These are phyloP conservation scores for Eristalinus sepulchralis DNA, from an alignment of 2,888 invertebrate genomes.

Conservation along the genomic window DNA sequence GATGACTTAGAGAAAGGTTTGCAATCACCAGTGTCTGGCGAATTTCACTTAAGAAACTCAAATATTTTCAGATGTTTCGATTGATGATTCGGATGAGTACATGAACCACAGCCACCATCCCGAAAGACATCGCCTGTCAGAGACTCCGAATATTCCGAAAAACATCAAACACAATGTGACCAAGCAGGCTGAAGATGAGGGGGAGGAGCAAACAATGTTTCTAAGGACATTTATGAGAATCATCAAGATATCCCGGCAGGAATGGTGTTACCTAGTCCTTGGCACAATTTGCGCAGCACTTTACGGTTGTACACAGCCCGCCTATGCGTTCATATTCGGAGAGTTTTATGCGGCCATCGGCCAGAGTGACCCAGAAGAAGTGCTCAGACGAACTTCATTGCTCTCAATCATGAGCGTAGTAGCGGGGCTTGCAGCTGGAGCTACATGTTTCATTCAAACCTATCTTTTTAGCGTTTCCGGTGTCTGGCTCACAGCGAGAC, in stretches of 20 bases:
- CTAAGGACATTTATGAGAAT: slow-evolving; percentile 81
- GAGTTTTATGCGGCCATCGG: slow-evolving; percentile 84
- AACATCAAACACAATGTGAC: not conserved
- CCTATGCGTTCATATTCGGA: slow-evolving; percentile 89
- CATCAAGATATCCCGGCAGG: slow-evolving; percentile 83
- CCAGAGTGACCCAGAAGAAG: slow-evolving; percentile 81
- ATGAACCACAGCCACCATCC: slow-evolving; percentile 36
- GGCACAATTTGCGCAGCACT: slow-evolving; percentile 85
- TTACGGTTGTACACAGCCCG: slow-evolving; percentile 87
- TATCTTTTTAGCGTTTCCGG: slow-evolving; percentile 89
- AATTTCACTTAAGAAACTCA: not conserved
- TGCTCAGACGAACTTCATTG: slow-evolving; percentile 82
- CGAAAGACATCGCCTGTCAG: slow-evolving; percentile 50
- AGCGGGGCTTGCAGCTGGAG: slow-evolving; percentile 85
- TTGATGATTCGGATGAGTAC: slow-evolving; percentile 27
- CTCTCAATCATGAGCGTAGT: slow-evolving; percentile 84
- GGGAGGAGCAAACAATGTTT: slow-evolving; percentile 63
- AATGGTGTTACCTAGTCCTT: slow-evolving; percentile 85
- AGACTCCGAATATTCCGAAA: slow-evolving; percentile 28
- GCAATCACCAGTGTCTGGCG: not conserved
- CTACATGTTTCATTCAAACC: slow-evolving; percentile 86
- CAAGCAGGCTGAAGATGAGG: not conserved
- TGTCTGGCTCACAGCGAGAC: slow-evolving; percentile 86
- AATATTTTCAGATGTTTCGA: slow-evolving; percentile 11
- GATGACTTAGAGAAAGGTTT: slow-evolving; percentile 40